Conservation (phyloP, 1,140 invertebrate species). For the Bombus turneri region DNA sequence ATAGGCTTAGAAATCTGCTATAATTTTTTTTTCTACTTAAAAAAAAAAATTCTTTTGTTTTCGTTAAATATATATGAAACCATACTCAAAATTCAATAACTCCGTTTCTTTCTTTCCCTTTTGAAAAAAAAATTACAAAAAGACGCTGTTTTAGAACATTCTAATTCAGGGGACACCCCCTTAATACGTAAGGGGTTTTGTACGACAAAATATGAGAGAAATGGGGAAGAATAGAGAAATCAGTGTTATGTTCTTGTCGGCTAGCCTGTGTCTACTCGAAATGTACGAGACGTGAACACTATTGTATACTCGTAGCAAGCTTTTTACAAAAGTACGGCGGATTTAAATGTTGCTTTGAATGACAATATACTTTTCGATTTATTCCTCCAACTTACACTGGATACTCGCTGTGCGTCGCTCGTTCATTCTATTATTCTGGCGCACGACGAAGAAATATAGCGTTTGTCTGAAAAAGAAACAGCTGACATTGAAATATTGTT, state of each 20-base stretch:
- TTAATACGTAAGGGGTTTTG: too few species aligned
- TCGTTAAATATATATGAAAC: too few species aligned
- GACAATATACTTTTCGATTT: not conserved
- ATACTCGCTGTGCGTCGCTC: not conserved
- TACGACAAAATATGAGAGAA: not conserved
- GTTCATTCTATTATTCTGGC: not conserved
- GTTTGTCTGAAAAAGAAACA: not conserved
- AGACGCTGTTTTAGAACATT: too few species aligned
- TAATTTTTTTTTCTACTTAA: too few species aligned
- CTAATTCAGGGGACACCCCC: too few species aligned
- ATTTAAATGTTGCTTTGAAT: not conserved
- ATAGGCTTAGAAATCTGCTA: too few species aligned
- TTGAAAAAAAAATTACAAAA: too few species aligned
- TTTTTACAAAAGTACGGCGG: not conserved
- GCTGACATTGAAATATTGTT: not conserved
- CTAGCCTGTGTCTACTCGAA: not conserved
- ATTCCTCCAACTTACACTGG: not conserved
- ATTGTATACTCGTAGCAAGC: not conserved
- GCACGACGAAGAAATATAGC: not conserved
- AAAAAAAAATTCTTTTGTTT: too few species aligned
- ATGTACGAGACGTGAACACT: not conserved
- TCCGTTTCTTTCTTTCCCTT: too few species aligned
- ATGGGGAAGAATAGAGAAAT: not conserved
- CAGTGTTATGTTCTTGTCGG: not conserved
- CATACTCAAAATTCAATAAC: too few species aligned